Evolutionary conservation across 2,113 vertebrate genomes (phyloP), one percentile per base, ranked within the genome.

Genomic region (Pholis gunnellus): DNA sequence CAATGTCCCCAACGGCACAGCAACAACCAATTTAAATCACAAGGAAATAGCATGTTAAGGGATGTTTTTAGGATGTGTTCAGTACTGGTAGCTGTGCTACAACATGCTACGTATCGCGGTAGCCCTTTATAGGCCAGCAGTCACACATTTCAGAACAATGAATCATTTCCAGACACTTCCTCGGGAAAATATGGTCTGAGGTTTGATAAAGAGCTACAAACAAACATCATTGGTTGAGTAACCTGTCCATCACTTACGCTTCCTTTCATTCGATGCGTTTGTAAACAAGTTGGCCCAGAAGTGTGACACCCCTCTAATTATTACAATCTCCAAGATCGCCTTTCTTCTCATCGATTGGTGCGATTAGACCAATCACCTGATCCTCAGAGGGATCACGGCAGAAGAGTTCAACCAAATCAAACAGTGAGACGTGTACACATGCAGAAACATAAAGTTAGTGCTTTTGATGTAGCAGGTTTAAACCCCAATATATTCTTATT

Each of bases 321-420:
- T 40, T 25, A 44, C 56, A 57, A 63, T 74, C 61, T 42, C 31
- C 75, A 18, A 34, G 6, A 65, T 72, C 48, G 31, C 50, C 60
- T 52, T 27, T 65, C 61, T 54, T 25, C 25, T 60, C 36, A 50
- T 27, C 52, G 70, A 78, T 40, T 18, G 4, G 10, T 9, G 18
- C 59, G 66, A 74, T 64, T 63, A 69, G 22, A 40, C 27, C 54
- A 25, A 17, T 64, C 50, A 46, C 34, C 29, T 76, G 65, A 63
- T 72, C 81, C 40, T 36, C n/a, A 0, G 34, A 34, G n/a, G 80
- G 60, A 63, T 60, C 67, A 40, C 29, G 65, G 9, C 50, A 6
- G 44, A 31, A 25, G 72, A 15, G 13, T 78, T 57, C 48, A 46
- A 54, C 29, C 22, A 27, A 50, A 71, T 56, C 68, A 68, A 72